Conservation (phyloP, 2,113 vertebrate genomes). For the Lutjanus erythropterus region DNA sequence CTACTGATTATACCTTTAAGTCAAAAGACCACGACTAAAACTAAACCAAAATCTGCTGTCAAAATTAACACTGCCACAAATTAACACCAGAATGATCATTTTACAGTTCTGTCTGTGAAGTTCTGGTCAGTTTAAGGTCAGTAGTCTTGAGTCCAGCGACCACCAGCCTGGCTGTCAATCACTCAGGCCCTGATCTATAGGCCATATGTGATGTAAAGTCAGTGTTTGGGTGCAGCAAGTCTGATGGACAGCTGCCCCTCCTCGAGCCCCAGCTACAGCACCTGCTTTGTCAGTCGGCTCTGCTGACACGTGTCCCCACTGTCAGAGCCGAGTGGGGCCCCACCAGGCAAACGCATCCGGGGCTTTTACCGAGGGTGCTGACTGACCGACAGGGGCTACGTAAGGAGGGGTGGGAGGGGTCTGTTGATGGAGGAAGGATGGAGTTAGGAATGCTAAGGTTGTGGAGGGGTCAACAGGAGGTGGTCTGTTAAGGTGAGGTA, state of each 20-base stretch:
- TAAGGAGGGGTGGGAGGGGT: background rate
- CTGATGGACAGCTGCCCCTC: constrained; percentile 79
- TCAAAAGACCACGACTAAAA: too few relatives aligned
- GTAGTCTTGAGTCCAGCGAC: constrained; percentile 4
- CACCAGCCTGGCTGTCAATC: constrained; percentile 43
- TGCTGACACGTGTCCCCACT: constrained; percentile 73
- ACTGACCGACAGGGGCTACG: constrained; percentile 43
- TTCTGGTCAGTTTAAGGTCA: constrained; percentile 27
- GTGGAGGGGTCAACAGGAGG: constrained; percentile 34
- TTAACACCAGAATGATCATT: background rate
- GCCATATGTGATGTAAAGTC: constrained; percentile 51
- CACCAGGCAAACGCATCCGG: constrained; percentile 53
- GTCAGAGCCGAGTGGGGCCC: constrained; percentile 47
- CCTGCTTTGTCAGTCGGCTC: constrained; percentile 70
- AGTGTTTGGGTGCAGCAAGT: constrained; percentile 48
- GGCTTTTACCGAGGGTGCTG: constrained; percentile 50
- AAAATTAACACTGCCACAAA: background rate
- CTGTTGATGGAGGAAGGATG: constrained; percentile 24
- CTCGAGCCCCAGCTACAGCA: constrained; percentile 57
- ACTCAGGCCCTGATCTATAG: constrained; percentile 41
- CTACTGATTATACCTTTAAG: too few relatives aligned
- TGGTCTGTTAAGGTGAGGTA: constrained; percentile 15
- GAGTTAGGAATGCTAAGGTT: constrained; percentile 40
- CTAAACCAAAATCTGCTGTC: too few relatives aligned
- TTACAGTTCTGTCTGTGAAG: background rate